Conservation (phyloP, 2,797 vertebrate genomes). For the Bufotes viridis region DNA sequence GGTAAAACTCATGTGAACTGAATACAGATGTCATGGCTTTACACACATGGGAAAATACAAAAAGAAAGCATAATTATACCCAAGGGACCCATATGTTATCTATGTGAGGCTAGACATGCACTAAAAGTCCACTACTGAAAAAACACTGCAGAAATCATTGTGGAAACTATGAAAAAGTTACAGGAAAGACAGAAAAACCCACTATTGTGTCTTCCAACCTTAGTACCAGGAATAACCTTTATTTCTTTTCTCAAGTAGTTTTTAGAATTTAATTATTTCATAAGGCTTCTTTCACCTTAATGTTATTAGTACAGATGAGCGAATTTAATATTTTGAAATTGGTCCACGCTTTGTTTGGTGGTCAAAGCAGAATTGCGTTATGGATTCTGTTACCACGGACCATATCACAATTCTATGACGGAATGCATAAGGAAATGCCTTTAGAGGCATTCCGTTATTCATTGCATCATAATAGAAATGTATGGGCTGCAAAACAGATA, state of each 20-base stretch:
- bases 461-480: too few species aligned
- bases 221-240: not conserved
- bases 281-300: too few species aligned
- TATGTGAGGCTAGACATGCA: not conserved
- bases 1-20: slow-evolving; percentile 22
- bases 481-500: too few species aligned
- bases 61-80: slow-evolving; percentile 16
- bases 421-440: too few species aligned
- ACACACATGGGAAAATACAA: slow-evolving; percentile 46
- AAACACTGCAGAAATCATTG: slow-evolving; percentile 4
- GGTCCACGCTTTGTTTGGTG: too few species aligned
- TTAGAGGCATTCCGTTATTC: too few species aligned
- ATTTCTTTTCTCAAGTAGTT: not conserved
- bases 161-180: slow-evolving; percentile 3
- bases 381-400: too few species aligned
- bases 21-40: slow-evolving; percentile 29
- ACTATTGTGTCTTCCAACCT: not conserved
- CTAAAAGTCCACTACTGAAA: slow-evolving; percentile 3
- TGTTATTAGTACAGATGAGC: too few species aligned
- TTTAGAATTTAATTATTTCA: not conserved
- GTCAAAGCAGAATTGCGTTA: too few species aligned
- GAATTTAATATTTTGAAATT: too few species aligned
- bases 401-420: too few species aligned
- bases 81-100: slow-evolving; percentile 4
- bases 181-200: not conserved